phyloP scores from a whole-genome alignment of 2,797 vertebrate species.

The Karalla daura region DNA sequence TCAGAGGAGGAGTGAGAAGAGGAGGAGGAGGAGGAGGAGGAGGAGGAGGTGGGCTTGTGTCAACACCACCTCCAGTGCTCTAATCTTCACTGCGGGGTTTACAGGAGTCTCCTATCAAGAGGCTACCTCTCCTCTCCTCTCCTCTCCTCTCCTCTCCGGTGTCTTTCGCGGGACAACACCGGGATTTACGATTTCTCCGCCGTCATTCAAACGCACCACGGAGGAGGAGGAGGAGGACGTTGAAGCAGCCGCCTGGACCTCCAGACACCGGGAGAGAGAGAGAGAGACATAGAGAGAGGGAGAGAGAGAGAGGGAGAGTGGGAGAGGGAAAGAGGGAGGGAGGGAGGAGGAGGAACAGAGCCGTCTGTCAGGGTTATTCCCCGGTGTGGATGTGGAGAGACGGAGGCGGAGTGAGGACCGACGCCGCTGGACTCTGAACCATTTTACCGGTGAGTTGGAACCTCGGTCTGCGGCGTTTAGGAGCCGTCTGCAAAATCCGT shows the following conservation, averaged over 20 bases:
- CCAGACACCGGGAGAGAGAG: conserved; percentile 48
- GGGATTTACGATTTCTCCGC: conserved; percentile 31
- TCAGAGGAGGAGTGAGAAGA: conserved; percentile 27
- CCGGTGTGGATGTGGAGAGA: conserved; percentile 79
- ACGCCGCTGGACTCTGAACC: conserved; percentile 54
- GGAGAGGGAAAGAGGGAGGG: conserved; percentile 41
- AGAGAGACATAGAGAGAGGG: conserved; percentile 31
- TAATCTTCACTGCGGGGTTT: conserved; percentile 50
- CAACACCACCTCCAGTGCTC: conserved; percentile 24
- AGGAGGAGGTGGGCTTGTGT: too few relatives aligned
- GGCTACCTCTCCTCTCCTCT: conserved; percentile 54
- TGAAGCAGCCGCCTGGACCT: conserved; percentile 63
- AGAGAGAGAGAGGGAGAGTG: conserved; percentile 26
- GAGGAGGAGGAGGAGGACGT: conserved; percentile 55
- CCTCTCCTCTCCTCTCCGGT: conserved; percentile 43
- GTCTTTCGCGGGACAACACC: too few relatives aligned
- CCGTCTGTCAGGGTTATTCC: conserved; percentile 53
- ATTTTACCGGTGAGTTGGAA: conserved; percentile 77
- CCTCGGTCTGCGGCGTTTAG: neutral
- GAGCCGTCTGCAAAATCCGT: too few relatives aligned
- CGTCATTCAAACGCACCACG: conserved; percentile 40
- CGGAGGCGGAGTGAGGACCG: conserved; percentile 43
- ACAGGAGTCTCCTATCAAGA: conserved; percentile 57
- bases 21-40: too few relatives aligned
- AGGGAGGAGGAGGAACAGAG: conserved; percentile 18